phyloP scores from a whole-genome alignment of 2,797 vertebrate genomes.

The Argentina silus region DNA sequence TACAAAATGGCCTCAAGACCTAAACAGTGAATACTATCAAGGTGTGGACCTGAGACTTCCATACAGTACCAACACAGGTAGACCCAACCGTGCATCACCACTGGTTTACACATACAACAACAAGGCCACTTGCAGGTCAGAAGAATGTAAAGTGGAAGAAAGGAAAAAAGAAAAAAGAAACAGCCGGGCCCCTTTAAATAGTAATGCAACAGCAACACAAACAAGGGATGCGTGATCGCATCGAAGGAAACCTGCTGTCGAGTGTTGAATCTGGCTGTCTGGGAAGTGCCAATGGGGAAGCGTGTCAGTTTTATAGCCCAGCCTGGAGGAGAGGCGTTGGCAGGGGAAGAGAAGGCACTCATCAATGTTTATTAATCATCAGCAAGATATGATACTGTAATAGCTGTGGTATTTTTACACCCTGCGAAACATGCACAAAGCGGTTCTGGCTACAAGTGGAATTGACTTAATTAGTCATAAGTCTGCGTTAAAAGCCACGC shows the following conservation, averaged over 20 bases:
- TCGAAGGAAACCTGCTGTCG: conserved; percentile 55
- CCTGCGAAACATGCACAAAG: conserved; percentile 30
- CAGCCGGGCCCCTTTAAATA: conserved; percentile 44
- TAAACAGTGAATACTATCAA: background rate
- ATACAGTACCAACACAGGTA: background rate
- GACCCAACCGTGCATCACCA: background rate
- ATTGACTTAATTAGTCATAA: conserved; percentile 65
- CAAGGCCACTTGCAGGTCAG: background rate
- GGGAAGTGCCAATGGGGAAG: conserved; percentile 54
- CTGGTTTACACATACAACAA: background rate
- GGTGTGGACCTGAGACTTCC: background rate
- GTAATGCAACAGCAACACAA: conserved; percentile 39
- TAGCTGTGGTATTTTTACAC: conserved; percentile 61
- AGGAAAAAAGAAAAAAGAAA: conserved; percentile 3
- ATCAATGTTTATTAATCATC: conserved; percentile 69
- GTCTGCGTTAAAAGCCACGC: conserved; percentile 55
- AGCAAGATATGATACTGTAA: conserved; percentile 58
- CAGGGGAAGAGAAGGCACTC: conserved; percentile 54
- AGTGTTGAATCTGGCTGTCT: conserved; percentile 66
- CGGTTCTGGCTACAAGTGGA: conserved; percentile 44
- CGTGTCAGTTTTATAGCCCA: conserved; percentile 49
- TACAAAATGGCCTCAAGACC: background rate
- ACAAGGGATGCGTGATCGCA: conserved; percentile 6
- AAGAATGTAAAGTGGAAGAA: background rate
- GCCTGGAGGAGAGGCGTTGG: conserved; percentile 62